Conservation (phyloP, 2,113 vertebrate genomes). For the Mesitornis unicolor region DNA sequence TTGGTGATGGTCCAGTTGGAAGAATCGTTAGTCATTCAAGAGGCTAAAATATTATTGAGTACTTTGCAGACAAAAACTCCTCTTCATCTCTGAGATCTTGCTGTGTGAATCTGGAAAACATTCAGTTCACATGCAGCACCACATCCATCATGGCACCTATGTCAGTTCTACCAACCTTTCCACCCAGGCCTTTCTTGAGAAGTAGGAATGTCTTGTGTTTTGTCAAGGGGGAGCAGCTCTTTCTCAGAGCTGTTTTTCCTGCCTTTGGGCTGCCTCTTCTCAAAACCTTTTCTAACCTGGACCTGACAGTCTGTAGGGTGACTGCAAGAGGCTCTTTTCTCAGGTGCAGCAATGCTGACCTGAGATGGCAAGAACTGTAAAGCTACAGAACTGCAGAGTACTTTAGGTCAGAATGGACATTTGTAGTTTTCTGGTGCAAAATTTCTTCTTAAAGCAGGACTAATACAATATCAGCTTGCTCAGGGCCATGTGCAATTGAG, state of each 20-base stretch:
- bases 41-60: neutral
- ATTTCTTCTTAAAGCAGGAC: neutral
- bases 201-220: neutral
- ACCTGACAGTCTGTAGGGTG: neutral
- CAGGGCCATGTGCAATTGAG: neutral
- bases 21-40: neutral
- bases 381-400: neutral
- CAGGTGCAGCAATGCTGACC: neutral
- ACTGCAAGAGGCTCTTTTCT: neutral
- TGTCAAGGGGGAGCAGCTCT: neutral
- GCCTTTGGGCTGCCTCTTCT: neutral
- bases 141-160: neutral
- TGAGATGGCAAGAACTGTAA: rapidly evolving
- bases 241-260: neutral
- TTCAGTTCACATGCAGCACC: neutral
- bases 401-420: neutral
- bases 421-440: neutral
- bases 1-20: neutral
- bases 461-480: neutral
- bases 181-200: neutral
- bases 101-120: neutral
- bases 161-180: neutral
- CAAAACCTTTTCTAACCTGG: neutral
- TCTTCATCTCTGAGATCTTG: neutral
- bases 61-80: neutral